Base-by-base conservation (phyloP, 2,113 vertebrate species). In the Bujurquina vittata region DNA sequence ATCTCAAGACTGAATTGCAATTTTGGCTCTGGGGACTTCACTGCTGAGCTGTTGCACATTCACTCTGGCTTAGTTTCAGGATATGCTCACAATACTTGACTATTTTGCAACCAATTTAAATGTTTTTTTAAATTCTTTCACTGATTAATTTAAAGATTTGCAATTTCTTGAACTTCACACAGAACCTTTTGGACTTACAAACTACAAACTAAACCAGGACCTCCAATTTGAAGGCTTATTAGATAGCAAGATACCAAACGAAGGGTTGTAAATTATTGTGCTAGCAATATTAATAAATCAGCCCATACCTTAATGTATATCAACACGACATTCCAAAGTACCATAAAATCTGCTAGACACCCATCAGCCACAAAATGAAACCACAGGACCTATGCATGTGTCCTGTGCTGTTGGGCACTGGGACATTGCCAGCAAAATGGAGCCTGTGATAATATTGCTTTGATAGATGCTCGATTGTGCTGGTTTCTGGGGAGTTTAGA, bases 51-150 rank as follows among this genome's bases (percentile, higher is more conserved):
- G 20, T 62, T 86, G 69, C 49, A 46, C 60, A 58, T 75, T 78
- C 12, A 49, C 58, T 73, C 52, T 85, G 67, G 57, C 82, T 20
- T n/a, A 17, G 10, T 82, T 77, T 67, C 65, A 59, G 14, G 78
- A 81, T 10, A 55, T 49, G 60, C n/a, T 33, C 58, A 55, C 49
- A 81, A 33, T 20, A 31, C 4, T 23, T 4, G 8, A 8, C 10
- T 80, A 26, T 84, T 88, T 80, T 69, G 67, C 61, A 86, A 85
- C 14, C 26, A 72, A 35, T 80, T 84, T 85, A n/a, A n/a, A 49
- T 52, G 58, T 77, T 61, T 61, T 31, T 10, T 43, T 76, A 49
- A n/a, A 35, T 46, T 29, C 35, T 83, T 49, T 72, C 31, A 29
- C 31, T 52, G 29, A 77, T 59, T 69, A 37, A 23, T 49, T 54